Evolutionary conservation across 2,888 invertebrate genomes (phyloP).

Genomic region (Hydriomena furcata): DNA sequence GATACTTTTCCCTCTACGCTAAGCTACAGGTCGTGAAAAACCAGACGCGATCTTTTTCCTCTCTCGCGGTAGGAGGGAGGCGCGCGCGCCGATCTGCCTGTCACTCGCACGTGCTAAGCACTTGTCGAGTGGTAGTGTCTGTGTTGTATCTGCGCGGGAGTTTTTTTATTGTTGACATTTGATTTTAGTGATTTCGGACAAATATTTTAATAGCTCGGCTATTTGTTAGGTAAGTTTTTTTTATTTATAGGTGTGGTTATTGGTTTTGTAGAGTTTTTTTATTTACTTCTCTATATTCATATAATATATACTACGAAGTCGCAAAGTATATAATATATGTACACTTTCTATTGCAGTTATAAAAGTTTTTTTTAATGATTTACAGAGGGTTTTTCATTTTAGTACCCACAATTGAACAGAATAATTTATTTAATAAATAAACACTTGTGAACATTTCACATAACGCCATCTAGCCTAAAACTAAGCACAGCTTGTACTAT

Average conservation of each 20-base stretch:
- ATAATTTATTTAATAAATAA: too few species aligned
- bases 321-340: too few species aligned
- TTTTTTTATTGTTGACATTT: conserved; percentile 13
- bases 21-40: not conserved
- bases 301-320: too few species aligned
- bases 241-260: not conserved
- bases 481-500: too few species aligned
- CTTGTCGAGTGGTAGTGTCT: conserved; percentile 24
- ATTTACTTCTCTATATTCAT: too few species aligned
- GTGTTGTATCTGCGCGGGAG: conserved; percentile 6
- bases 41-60: conserved; percentile 5
- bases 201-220: not conserved
- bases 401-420: too few species aligned
- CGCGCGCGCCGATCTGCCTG: conserved; percentile 41
- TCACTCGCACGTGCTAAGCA: conserved; percentile 38
- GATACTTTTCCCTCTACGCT: not conserved
- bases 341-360: too few species aligned
- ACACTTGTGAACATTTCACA: too few species aligned
- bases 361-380: too few species aligned
- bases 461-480: too few species aligned
- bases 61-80: conserved; percentile 37
- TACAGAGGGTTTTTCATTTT: too few species aligned
- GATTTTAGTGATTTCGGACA: not conserved
- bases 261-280: not conserved
- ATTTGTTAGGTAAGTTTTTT: conserved; percentile 4